Evolutionary conservation across 2,113 vertebrate genomes (phyloP).

Genomic region (Eudorcas thomsonii): DNA sequence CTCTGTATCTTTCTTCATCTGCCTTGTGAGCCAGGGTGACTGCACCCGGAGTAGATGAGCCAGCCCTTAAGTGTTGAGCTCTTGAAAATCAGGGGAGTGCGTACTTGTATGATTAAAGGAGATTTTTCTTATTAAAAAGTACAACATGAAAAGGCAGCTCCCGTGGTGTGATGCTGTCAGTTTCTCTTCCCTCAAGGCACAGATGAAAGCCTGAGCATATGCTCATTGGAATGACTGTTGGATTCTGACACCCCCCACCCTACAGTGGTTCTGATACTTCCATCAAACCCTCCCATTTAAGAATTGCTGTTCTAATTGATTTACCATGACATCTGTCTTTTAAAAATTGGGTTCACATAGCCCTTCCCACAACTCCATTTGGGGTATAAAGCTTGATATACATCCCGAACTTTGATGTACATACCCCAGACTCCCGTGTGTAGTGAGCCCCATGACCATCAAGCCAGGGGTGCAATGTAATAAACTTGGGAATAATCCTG

Average conservation of each 20-base stretch:
- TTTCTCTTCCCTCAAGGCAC: background rate
- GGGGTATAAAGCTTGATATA: background rate
- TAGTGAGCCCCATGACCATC: background rate
- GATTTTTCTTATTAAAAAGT: background rate
- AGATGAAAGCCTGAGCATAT: background rate
- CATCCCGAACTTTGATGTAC: background rate
- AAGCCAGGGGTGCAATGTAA: background rate
- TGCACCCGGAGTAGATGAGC: background rate
- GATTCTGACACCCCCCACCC: background rate
- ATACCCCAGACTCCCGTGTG: background rate
- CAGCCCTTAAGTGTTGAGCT: background rate
- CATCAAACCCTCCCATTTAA: background rate
- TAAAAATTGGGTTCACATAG: background rate
- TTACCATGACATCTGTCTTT: background rate
- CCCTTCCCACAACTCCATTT: background rate
- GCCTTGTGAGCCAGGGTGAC: background rate
- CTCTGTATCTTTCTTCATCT: background rate
- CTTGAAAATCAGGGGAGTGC: background rate
- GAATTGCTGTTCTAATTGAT: background rate
- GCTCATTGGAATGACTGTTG: background rate
- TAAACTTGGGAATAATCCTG: background rate
- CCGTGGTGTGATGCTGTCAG: background rate
- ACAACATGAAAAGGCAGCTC: background rate
- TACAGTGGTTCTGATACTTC: background rate
- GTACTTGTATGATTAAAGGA: background rate